Conservation (phyloP, 2,888 invertebrate genomes). For the Chrysopilus asiliformis region DNA sequence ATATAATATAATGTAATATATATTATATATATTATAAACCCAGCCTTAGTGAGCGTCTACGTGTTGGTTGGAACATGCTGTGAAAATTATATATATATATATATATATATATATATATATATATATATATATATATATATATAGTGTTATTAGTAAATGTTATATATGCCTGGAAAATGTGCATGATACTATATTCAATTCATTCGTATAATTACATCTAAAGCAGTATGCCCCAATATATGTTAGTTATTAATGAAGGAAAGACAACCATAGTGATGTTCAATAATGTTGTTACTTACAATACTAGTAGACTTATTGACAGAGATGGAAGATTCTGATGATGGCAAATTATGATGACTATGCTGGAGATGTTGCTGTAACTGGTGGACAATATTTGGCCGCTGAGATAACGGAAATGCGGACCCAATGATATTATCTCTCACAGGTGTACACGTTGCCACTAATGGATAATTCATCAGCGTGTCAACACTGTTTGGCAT, state of each 20-base stretch:
- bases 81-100: neutral
- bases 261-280: too few relatives aligned
- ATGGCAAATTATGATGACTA: slow-evolving; percentile 18
- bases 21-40: too few relatives aligned
- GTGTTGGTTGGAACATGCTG: too few relatives aligned
- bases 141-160: neutral
- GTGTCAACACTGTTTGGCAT: slow-evolving; percentile 34
- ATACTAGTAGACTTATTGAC: slow-evolving; percentile 20
- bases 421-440: slow-evolving; percentile 33
- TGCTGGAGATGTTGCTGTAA: slow-evolving; percentile 33
- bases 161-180: too few relatives aligned
- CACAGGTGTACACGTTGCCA: slow-evolving; percentile 35
- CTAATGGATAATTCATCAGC: slow-evolving; percentile 33
- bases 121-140: neutral
- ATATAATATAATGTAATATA: too few relatives aligned
- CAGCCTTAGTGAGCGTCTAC: too few relatives aligned
- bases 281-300: slow-evolving; percentile 37
- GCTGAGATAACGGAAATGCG: slow-evolving; percentile 33
- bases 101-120: neutral
- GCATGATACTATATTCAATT: neutral
- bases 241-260: too few relatives aligned
- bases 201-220: neutral
- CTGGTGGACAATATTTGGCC: slow-evolving; percentile 35
- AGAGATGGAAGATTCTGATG: slow-evolving; percentile 15
- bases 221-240: neutral